Base-by-base conservation (phyloP, 2,113 vertebrate genomes). In the Pitta sordida region DNA sequence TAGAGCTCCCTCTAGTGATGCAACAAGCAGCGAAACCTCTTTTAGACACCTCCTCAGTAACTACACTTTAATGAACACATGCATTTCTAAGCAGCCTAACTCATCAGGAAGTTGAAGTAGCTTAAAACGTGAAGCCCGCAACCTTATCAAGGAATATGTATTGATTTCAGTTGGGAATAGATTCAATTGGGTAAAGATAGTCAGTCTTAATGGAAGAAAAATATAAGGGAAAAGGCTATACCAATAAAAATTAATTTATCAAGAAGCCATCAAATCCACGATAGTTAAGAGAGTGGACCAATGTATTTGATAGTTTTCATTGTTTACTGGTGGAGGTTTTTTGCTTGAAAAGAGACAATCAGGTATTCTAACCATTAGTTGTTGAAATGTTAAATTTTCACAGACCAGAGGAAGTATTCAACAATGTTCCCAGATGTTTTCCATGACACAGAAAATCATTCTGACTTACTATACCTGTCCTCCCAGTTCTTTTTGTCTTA, bases 1-100 rank as follows among this genome's bases (percentile, higher is more conserved):
- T 93, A 96, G 97, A 97, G 98, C 97, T 97, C 98, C 98, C 98
- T 98, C 98, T 96, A 98, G 96, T 90, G 98, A 94, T 34, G n/a
- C 74, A 69, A 16, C 22, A 58, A 77, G 23, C 36, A 56, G 13
- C 26, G 13, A 93, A 91, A 75, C 17, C 34, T 75, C 59, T 73
- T 37, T 1, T 6, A 13, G 39, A 20, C 32, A 7, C 9, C n/a
- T 69, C 11, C 7, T 58, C 34, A 11, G 30, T 32, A 43, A 48
- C 30, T 6, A 19, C 29, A 46, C 30, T 53, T 58, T 44, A 71
- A 36, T 36, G 58, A 56, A 18, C 41, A 41, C 46, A 29, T 15
- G 22, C 26, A 34, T 62, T 83, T 49, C 62, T 46, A 68, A 87
- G 29, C 29, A 39, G 59, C 14, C 70, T 13, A 7, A 59, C 27